Percentiles rank a stretch among this genome's conserved stretches.
Evolutionary conservation across 2,113 vertebrate species (phyloP).

Genomic region (Stomatorhinus ivindoensis): DNA sequence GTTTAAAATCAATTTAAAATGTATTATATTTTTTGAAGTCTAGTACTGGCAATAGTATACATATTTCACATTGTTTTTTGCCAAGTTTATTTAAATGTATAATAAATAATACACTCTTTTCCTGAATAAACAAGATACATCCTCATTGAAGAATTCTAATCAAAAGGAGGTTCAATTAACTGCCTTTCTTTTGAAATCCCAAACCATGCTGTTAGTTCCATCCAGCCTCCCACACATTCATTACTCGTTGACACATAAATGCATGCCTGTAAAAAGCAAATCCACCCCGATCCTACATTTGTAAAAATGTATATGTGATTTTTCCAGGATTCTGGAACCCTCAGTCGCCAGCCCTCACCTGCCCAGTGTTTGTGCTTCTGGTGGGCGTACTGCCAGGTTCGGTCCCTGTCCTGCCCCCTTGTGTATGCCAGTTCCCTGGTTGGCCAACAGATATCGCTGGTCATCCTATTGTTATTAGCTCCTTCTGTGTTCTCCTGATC

Average conservation of each 20-base stretch:
- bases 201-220: slow-evolving; percentile 10
- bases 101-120: not conserved
- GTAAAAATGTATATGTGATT: slow-evolving; percentile 7
- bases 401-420: too few species aligned
- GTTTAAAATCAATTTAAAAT: not conserved
- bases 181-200: slow-evolving; percentile 11
- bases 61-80: not conserved
- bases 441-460: too few species aligned
- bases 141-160: not conserved
- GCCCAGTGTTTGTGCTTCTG: too few species aligned
- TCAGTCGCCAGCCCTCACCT: too few species aligned
- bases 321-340: not conserved
- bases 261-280: slow-evolving; percentile 8
- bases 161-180: not conserved
- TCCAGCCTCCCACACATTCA: slow-evolving; percentile 17
- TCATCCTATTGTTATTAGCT: too few species aligned
- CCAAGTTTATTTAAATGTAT: not conserved
- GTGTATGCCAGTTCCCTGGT: too few species aligned
- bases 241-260: slow-evolving; percentile 14
- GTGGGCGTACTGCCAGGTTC: too few species aligned
- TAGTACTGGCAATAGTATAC: not conserved
- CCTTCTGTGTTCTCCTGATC: too few species aligned
- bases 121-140: not conserved
- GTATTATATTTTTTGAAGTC: not conserved
- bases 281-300: not conserved